Evolutionary conservation across 2,113 vertebrate species (phyloP).

Genomic region (Atractosteus spatula): DNA sequence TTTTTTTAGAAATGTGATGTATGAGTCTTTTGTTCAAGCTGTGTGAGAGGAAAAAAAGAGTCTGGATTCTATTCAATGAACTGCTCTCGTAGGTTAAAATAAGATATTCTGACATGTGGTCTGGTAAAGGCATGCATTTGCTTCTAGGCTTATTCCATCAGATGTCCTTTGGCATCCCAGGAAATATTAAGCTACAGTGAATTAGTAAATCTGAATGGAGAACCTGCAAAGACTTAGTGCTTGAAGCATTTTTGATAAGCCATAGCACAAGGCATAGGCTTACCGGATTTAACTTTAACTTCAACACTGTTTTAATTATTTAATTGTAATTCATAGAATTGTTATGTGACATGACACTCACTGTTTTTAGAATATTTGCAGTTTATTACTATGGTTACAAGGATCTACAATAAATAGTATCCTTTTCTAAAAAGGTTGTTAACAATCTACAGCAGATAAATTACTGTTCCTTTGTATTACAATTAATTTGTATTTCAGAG

Average conservation of each 20-base stretch:
- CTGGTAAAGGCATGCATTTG: constrained; percentile 11
- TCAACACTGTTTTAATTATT: background rate
- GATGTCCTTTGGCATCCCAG: constrained; percentile 8
- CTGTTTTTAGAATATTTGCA: constrained; percentile 3
- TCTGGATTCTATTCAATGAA: constrained; percentile 3
- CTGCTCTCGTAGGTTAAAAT: constrained; percentile 9
- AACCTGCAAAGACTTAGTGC: background rate
- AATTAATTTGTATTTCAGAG: no score
- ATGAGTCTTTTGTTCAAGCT: constrained; percentile 8
- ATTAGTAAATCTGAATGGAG: constrained; percentile 12
- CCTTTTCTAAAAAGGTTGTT: background rate
- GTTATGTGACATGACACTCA: background rate
- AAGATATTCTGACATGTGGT: constrained; percentile 9
- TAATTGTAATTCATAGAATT: background rate
- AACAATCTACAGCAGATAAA: no score
- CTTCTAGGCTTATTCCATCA: constrained; percentile 8
- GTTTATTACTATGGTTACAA: constrained; percentile 16
- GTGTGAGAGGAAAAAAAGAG: constrained; percentile 2
- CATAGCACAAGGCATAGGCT: background rate
- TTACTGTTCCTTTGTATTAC: no score
- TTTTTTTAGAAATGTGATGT: background rate
- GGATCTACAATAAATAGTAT: constrained; percentile 12
- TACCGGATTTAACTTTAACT: constrained; percentile 12
- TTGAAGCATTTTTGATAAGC: constrained; percentile 15
- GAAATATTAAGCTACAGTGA: constrained; percentile 16